Evolutionary conservation across 2,888 invertebrate genomes (phyloP), one percentile per base, ranked within the genome.

Genomic region (Dryococelus australis): DNA sequence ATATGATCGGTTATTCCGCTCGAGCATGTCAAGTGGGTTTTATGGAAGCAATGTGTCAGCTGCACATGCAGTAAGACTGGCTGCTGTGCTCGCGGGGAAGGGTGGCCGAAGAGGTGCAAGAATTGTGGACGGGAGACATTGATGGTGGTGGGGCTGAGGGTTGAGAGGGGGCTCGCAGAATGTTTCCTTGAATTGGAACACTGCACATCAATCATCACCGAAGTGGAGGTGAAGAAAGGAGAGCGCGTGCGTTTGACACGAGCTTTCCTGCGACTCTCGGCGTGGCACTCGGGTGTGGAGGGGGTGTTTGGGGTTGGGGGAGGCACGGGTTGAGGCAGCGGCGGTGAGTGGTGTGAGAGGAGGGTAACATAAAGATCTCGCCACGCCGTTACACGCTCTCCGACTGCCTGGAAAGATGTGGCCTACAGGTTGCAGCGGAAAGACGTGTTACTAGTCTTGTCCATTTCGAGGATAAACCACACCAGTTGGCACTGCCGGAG

Each of bases 131-230:
- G 47, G 47, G 47, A 47, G 16, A 16, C 12, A 13, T 10, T 10
- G 12, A 12, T 6, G 6, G 47, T 6, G 47, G 47, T 47, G 47
- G 10, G 47, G 1, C 4, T 35, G 4, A 35, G 35, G 35, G 35
- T 35, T 35, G 35, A 4, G 35, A 4, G 51, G 51, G 13, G 12
- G 51, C 4, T 12, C 51, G 20, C 24, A 65, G 65, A 65, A 16
- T 65, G 65, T 65, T 65, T 65, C 65, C 65, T 65, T 65, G 65
- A 65, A 65, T 65, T 24, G 65, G 65, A 65, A 65, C 65, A 65
- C 24, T 65, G 65, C 20, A 24, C 65, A 65, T 65, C 65, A 65
- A 65, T 65, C 65, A 65, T 65, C 65, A 24, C 24, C 65, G 24
- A n/a, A 65, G 65, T 65, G 65, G 20, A 65, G 65, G 65, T 24